Evolutionary conservation across 2,888 invertebrate genomes (phyloP).

Genomic region (Drosophila phalerata): DNA sequence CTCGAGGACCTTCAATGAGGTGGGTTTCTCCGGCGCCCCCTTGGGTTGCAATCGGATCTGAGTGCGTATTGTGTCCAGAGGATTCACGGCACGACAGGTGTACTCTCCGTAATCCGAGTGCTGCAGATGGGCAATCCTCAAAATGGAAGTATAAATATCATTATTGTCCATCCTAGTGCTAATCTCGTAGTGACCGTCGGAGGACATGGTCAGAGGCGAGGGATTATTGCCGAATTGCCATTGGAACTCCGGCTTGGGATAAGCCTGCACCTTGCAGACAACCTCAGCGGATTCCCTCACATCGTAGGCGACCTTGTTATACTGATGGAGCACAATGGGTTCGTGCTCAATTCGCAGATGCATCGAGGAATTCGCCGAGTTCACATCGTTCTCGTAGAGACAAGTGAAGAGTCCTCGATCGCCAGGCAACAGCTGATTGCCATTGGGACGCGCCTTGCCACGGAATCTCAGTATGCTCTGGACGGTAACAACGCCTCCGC

Average conservation of each 20-base stretch:
- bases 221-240: conserved; percentile 93
- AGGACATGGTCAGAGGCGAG: conserved; percentile 91
- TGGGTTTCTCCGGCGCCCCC: conserved; percentile 94
- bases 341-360: conserved; percentile 96
- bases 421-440: conserved; percentile 91
- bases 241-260: conserved; percentile 96
- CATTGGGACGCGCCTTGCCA: conserved; percentile 91
- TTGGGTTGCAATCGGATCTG: conserved; percentile 94
- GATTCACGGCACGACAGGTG: conserved; percentile 94
- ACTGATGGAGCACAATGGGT: conserved; percentile 93
- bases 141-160: conserved; percentile 93
- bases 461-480: conserved; percentile 93
- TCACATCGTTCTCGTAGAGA: conserved; percentile 95
- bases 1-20: conserved; percentile 89
- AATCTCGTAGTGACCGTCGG: conserved; percentile 94
- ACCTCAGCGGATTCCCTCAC: conserved; percentile 93
- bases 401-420: conserved; percentile 96
- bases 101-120: conserved; percentile 96
- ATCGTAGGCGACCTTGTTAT: conserved; percentile 95
- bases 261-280: conserved; percentile 94
- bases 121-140: conserved; percentile 90
- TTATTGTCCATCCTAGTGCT: conserved; percentile 92
- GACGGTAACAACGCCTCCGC: conserved; percentile 92
- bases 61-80: conserved; percentile 91
- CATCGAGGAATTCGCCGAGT: conserved; percentile 94